Conservation (phyloP, 2,113 vertebrate genomes). For the Pseudolaguvia tuberculata region DNA sequence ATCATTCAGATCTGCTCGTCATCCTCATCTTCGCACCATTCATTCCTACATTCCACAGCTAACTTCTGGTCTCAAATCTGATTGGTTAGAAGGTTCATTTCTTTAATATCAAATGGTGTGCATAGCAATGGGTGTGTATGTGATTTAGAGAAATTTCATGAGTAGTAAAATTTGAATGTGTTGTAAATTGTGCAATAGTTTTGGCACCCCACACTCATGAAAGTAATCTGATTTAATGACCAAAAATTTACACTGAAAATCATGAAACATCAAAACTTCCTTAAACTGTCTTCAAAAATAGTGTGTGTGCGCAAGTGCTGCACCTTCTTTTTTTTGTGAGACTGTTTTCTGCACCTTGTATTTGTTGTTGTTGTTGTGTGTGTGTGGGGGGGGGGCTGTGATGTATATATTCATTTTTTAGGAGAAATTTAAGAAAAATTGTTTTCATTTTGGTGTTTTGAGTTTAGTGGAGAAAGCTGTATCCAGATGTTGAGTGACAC, state of each 20-base stretch:
- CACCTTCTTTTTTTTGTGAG: no score
- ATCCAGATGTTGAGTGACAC: constrained; percentile 4
- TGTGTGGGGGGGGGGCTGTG: no score
- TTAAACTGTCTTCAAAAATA: no score
- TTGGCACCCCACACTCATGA: no score
- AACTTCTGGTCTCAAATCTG: background rate
- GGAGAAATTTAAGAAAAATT: no score
- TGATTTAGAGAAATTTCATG: background rate
- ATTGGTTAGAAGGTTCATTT: background rate
- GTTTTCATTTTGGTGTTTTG: constrained; percentile 20
- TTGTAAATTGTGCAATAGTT: background rate
- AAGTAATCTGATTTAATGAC: background rate
- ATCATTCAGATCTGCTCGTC: background rate
- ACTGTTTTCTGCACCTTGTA: no score
- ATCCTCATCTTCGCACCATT: background rate
- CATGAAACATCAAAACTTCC: no score
- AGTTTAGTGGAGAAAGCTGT: constrained; percentile 25
- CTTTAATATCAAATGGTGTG: background rate
- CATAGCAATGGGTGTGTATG: background rate
- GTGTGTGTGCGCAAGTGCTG: no score
- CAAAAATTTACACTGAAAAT: background rate
- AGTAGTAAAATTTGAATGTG: background rate
- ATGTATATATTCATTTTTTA: no score
- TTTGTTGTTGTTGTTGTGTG: no score
- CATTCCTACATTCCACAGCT: background rate